Percentiles rank a stretch among this genome's conserved stretches.
phyloP scores from a whole-genome alignment of 23 tunicate genomes.

The Diplosoma virens region DNA sequence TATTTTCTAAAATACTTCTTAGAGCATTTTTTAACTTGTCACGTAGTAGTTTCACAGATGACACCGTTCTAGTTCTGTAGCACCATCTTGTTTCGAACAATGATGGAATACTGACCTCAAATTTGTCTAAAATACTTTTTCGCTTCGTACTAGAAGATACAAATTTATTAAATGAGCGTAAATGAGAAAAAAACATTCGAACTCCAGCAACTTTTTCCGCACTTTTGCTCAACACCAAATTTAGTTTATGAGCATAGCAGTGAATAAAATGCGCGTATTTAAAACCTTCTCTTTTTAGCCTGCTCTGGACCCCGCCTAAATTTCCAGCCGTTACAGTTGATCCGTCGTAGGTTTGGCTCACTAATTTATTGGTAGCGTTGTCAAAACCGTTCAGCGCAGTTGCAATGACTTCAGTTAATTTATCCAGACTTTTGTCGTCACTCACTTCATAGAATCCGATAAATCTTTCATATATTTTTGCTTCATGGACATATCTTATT shows the following conservation, averaged over 20 bases:
- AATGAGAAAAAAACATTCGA: slow-evolving; percentile 6
- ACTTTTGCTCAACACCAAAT: slow-evolving; percentile 15
- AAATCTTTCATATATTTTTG: too few relatives aligned
- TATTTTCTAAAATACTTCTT: slow-evolving; percentile 3
- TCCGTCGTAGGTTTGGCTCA: slow-evolving; percentile 1
- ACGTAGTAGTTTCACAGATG: background rate
- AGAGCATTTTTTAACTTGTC: slow-evolving; percentile 1
- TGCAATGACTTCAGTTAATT: too few relatives aligned
- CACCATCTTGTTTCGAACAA: slow-evolving; percentile 6
- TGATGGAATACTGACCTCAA: slow-evolving; percentile 6
- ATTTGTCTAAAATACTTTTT: background rate
- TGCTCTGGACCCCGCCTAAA: too few relatives aligned
- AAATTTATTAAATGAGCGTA: slow-evolving; percentile 10
- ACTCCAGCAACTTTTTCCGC: slow-evolving; percentile 8
- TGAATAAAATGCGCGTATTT: slow-evolving; percentile 6
- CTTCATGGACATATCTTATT: slow-evolving; percentile 4
- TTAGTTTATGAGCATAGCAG: slow-evolving; percentile 7
- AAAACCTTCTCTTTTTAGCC: too few relatives aligned
- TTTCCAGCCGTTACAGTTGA: background rate
- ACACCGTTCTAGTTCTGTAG: slow-evolving; percentile 7
- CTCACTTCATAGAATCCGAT: too few relatives aligned
- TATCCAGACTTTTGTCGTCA: too few relatives aligned
- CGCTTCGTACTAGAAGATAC: slow-evolving; percentile 7
- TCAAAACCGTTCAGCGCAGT: too few relatives aligned
- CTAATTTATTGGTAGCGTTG: too few relatives aligned